phyloP scores from a whole-genome alignment of 2,797 vertebrate genomes.

The Platalea minor region DNA sequence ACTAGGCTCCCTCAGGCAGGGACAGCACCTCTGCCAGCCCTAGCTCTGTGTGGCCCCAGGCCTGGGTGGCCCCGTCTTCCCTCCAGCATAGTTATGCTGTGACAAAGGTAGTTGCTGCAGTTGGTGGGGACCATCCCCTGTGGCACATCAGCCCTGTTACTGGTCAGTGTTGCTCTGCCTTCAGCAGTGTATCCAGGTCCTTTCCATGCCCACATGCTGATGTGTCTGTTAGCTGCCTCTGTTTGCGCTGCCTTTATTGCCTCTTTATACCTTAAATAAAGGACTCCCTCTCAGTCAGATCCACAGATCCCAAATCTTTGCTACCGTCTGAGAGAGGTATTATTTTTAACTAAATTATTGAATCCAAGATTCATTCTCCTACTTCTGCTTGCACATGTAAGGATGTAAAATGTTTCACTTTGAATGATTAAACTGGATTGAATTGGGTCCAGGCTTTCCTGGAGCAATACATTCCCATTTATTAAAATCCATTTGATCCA shows the following conservation, averaged over 20 bases:
- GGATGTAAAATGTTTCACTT: not conserved
- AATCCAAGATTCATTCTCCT: not conserved
- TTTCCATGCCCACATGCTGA: not conserved
- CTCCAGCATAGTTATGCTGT: rapidly evolving
- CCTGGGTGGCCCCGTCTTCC: no score
- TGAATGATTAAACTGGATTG: not conserved
- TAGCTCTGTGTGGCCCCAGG: rapidly evolving
- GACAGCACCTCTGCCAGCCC: not conserved
- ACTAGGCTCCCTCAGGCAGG: not conserved
- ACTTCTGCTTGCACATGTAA: not conserved
- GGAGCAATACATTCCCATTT: not conserved
- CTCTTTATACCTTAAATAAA: not conserved
- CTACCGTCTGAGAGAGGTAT: not conserved
- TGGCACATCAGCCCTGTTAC: not conserved
- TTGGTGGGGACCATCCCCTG: rapidly evolving
- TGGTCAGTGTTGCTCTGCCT: not conserved
- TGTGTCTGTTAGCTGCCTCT: not conserved
- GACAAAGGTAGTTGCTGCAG: not conserved
- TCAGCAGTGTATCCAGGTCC: not conserved
- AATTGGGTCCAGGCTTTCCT: not conserved
- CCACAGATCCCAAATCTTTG: not conserved
- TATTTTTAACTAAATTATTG: not conserved
- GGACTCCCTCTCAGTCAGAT: not conserved
- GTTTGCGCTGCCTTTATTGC: not conserved
- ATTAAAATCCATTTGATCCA: not conserved